Conservation (phyloP, 2,113 vertebrate species). For the Melanotaenia duboulayi region DNA sequence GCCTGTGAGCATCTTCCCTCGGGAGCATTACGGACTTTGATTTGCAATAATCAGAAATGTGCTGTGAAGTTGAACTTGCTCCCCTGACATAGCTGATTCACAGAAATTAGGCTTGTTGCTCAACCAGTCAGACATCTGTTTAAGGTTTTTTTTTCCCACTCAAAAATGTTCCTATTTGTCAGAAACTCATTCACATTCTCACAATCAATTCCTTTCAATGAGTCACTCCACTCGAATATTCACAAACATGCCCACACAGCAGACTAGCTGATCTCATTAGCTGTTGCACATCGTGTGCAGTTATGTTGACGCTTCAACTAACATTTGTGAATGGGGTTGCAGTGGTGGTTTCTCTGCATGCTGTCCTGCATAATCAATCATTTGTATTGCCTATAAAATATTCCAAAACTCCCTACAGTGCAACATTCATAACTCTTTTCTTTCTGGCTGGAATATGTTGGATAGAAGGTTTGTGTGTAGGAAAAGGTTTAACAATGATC, state of each 20-base stretch:
- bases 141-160: slow-evolving; percentile 40
- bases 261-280: slow-evolving; percentile 32
- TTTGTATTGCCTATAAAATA: background rate
- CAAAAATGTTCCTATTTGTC: slow-evolving; percentile 63
- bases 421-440: background rate
- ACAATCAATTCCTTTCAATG: slow-evolving; percentile 64
- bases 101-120: slow-evolving; percentile 65
- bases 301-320: background rate
- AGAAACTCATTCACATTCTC: slow-evolving; percentile 69
- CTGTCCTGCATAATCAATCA: background rate
- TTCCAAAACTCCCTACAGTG: background rate
- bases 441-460: too few relatives aligned
- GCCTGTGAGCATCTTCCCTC: background rate
- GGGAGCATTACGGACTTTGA: slow-evolving; percentile 40
- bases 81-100: slow-evolving; percentile 64
- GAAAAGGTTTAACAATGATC: too few relatives aligned
- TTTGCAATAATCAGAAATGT: slow-evolving; percentile 58
- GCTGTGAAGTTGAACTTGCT: slow-evolving; percentile 49
- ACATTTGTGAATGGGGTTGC: background rate
- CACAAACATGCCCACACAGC: background rate
- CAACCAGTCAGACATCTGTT: slow-evolving; percentile 71
- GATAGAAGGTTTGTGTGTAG: too few relatives aligned
- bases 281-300: slow-evolving; percentile 26
- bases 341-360: background rate
- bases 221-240: slow-evolving; percentile 46